Percentiles rank a stretch among this genome's conserved stretches.
Conservation (phyloP, 2,113 vertebrate species). For the Collichthys lucidus region DNA sequence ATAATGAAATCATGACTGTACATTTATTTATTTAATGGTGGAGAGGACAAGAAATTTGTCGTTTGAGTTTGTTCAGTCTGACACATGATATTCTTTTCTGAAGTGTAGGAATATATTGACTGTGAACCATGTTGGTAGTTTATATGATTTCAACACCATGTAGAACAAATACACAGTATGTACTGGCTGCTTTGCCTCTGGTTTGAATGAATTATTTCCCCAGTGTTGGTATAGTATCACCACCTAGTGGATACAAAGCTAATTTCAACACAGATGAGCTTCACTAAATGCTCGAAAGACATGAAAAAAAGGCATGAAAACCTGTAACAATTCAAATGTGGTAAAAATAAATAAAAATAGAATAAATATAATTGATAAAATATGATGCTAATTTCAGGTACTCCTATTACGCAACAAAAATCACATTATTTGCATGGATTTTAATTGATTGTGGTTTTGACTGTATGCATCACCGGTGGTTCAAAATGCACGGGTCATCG, state of each 20-base stretch:
- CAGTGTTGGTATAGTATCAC: not conserved
- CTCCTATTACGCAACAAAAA: not conserved
- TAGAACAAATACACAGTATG: not conserved
- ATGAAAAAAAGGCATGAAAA: not conserved
- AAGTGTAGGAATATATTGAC: not conserved
- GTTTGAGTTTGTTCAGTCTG: not conserved
- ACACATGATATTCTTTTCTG: not conserved
- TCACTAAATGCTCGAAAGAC: not conserved
- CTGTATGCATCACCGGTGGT: not conserved
- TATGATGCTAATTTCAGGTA: not conserved
- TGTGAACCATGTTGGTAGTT: not conserved
- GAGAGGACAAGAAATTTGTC: not conserved
- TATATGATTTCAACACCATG: not conserved
- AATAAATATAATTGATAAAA: not conserved
- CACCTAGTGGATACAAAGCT: constrained; percentile 47
- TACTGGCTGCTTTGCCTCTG: not conserved
- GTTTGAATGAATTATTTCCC: not conserved
- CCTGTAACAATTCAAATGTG: not conserved
- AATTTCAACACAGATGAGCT: not conserved
- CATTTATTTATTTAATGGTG: constrained; percentile 13
- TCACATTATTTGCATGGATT: not conserved
- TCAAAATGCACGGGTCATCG: not conserved
- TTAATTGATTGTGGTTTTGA: not conserved
- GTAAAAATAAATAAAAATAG: not conserved
- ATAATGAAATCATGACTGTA: not conserved